phyloP scores from a whole-genome alignment of 1,140 invertebrate species.

The Diachasma alloeum region DNA sequence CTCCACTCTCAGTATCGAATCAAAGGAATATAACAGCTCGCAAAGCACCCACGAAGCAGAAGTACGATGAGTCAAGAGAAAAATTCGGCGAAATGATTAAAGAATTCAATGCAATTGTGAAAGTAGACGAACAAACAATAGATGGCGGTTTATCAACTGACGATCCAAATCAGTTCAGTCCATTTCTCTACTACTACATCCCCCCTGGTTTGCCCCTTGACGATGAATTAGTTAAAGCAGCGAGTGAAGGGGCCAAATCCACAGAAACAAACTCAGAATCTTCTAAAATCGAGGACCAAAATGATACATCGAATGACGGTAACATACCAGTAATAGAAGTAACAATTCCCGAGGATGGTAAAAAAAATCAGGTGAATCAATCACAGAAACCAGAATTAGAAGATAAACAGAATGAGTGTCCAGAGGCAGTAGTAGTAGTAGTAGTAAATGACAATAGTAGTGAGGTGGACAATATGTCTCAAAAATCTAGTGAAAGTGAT shows the following conservation, averaged over 20 bases:
- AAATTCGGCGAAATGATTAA: not conserved
- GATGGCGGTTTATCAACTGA: slow-evolving; percentile 26
- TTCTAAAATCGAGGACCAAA: not conserved
- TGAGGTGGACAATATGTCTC: not conserved
- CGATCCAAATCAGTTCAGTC: slow-evolving; percentile 58
- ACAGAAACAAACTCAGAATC: not conserved
- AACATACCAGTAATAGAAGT: not conserved
- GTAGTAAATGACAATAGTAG: not conserved
- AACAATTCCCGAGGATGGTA: not conserved
- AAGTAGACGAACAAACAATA: not conserved
- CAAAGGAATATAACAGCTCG: not conserved
- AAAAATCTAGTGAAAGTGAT: not conserved
- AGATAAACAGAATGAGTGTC: not conserved
- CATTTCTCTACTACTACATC: slow-evolving; percentile 66
- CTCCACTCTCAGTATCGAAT: not conserved
- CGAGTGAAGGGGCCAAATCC: slow-evolving; percentile 11
- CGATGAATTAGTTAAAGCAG: slow-evolving; percentile 52
- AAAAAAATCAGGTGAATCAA: not conserved
- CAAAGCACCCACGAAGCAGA: slow-evolving; percentile 17
- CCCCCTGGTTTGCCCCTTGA: slow-evolving; percentile 63
- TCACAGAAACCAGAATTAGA: not conserved
- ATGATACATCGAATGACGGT: not conserved
- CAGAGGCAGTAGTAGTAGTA: not conserved
- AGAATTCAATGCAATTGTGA: not conserved
- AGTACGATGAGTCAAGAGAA: not conserved